Evolutionary conservation across 2,113 vertebrate species (phyloP), one percentile per base, ranked within the genome.

Genomic region (Dicrurus megarhynchus): DNA sequence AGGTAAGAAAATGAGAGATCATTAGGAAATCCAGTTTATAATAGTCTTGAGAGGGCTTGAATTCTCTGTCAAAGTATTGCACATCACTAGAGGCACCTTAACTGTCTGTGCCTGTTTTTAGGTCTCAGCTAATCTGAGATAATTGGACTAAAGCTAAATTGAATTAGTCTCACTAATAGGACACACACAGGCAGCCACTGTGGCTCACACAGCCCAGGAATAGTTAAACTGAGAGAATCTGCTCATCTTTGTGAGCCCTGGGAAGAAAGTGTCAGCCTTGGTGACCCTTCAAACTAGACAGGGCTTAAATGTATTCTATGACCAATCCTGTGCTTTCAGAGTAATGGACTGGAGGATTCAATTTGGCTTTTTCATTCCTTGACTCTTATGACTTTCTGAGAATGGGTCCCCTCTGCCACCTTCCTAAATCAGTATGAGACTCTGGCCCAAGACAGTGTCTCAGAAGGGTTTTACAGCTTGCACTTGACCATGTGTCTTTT

Each of bases 121-220:
- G 81, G 74, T 95, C 10, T 0, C 35, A 64, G 77, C 32, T 95
- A 84, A 94, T 77, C 42, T 84, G 80, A 81, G 80, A 42, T 93
- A 93, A 96, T 75, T 93, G 69, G 60, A 17, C 35, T 78, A 77
- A 74, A 96, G 33, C 18, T 91, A 78, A 93, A 95, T 70, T 91
- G 33, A 91, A 91, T 93, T 94, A 93, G 56, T 16, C 69, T 89
- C 60, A 33, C 27, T 96, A 87, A 87, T 33, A 61, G 56, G 75
- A 85, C 49, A 73, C 87, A 87, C 92, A 57, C 4, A 37, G 82
- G 5, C 70, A 76, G 69, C 42, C 65, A 68, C 16, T 6, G 1
- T 23, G 61, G 56, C 74, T 93, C 70, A 79, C 74, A 84, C n/a
- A 74, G 52, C 35, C 59, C 60, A 28, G 42, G 37, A 70, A 84